A percentile compares a stretch with the other conserved stretches of the same genome.
phyloP scores from a whole-genome alignment of 2,888 invertebrate genomes.

The Rhagonycha fulva region DNA sequence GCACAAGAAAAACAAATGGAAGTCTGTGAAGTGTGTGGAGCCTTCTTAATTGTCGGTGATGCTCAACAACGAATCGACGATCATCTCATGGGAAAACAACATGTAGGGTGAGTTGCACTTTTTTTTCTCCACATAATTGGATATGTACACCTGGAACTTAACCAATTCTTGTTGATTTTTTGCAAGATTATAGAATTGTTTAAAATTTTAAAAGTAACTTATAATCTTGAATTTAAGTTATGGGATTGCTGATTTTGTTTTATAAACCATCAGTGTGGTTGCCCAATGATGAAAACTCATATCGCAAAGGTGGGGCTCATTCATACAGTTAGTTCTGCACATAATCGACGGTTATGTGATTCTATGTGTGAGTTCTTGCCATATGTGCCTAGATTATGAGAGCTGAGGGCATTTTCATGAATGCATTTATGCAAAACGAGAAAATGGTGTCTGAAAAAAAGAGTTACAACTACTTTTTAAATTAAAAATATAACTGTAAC shows the following conservation, averaged over 20 bases:
- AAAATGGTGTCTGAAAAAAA: too few relatives aligned
- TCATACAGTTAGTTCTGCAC: not conserved
- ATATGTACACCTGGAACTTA: too few relatives aligned
- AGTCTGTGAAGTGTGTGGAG: slow-evolving; percentile 97
- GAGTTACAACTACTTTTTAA: too few relatives aligned
- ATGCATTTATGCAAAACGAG: too few relatives aligned
- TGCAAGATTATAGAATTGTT: not conserved
- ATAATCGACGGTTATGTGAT: not conserved
- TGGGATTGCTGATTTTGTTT: too few relatives aligned
- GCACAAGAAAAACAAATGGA: slow-evolving; percentile 98
- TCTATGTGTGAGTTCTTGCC: not conserved
- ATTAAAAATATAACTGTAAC: too few relatives aligned
- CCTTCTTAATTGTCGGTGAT: slow-evolving; percentile 98
- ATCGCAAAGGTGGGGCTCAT: not conserved
- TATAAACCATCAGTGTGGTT: not conserved
- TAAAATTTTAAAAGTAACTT: not conserved
- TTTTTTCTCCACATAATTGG: not conserved
- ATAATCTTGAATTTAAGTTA: too few relatives aligned
- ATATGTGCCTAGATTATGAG: not conserved
- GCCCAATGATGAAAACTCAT: not conserved
- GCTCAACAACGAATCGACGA: slow-evolving; percentile 98
- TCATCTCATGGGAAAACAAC: slow-evolving; percentile 98
- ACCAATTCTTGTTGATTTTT: too few relatives aligned
- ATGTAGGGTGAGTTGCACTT: slow-evolving; percentile 76
- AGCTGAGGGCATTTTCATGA: not conserved